Evolutionary conservation across 2,888 invertebrate species (phyloP).

Genomic region (Idaea biselata): DNA sequence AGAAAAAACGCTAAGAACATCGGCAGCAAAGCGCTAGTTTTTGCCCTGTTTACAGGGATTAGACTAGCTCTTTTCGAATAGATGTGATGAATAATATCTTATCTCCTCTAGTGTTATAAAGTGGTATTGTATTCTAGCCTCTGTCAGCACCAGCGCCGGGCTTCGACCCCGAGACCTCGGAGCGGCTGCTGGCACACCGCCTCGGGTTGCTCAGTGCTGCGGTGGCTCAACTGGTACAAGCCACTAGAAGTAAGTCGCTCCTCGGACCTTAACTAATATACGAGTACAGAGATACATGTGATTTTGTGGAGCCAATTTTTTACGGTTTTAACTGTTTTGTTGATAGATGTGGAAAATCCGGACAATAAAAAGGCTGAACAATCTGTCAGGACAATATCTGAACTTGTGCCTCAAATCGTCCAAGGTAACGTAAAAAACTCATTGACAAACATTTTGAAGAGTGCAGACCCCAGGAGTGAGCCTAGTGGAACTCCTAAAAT

Average conservation of each 20-base stretch:
- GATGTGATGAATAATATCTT: not conserved
- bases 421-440: conserved; percentile 27
- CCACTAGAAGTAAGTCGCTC: conserved; percentile 29
- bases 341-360: conserved; percentile 39
- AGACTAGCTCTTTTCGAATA: no score
- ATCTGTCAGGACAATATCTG: conserved; percentile 36
- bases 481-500: not conserved
- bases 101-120: not conserved
- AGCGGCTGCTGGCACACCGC: conserved; percentile 23
- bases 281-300: no score
- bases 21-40: no score
- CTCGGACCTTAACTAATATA: not conserved
- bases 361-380: conserved; percentile 40
- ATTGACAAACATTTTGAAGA: not conserved
- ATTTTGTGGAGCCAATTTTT: no score
- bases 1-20: no score
- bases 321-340: not conserved
- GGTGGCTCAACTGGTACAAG: conserved; percentile 36
- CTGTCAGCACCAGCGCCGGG: conserved; percentile 12
- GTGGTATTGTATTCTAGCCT: not conserved
- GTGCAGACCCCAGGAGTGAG: not conserved
- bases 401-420: conserved; percentile 41
- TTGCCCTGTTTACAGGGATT: no score
- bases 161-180: conserved; percentile 20
- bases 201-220: conserved; percentile 39